These are phyloP conservation scores for Echeneis naucrates DNA, from an alignment of 2,797 vertebrate genomes.

Conservation along the genomic window DNA sequence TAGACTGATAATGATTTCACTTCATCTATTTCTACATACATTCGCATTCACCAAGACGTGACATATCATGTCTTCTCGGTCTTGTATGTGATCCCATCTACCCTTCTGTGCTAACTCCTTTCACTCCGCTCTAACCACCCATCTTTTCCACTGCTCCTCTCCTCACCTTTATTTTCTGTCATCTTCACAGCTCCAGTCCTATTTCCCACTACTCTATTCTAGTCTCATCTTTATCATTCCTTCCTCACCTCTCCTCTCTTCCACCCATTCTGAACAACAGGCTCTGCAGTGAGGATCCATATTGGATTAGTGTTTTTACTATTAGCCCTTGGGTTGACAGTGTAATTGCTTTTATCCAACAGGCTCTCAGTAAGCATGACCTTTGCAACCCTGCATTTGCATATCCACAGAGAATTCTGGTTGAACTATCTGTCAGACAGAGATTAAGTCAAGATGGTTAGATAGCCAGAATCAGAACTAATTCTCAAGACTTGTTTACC, in stretches of 20 bases:
- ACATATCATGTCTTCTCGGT: constrained; percentile 7
- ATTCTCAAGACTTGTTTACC: neutral
- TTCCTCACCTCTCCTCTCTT: constrained; percentile 48
- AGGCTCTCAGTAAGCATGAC: constrained; percentile 43
- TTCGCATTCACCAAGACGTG: constrained; percentile 13
- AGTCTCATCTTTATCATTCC: constrained; percentile 28
- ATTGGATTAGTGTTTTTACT: constrained; percentile 68
- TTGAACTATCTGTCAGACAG: constrained; percentile 33
- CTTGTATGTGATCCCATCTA: too few relatives aligned
- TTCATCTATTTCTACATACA: constrained; percentile 13
- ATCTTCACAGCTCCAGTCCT: constrained; percentile 16
- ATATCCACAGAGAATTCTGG: constrained; percentile 41
- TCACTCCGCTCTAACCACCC: constrained; percentile 27
- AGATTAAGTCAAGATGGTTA: constrained; percentile 1
- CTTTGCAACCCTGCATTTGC: constrained; percentile 40
- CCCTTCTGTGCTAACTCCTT: constrained; percentile 13
- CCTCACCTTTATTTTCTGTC: constrained; percentile 28
- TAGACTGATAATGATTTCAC: constrained; percentile 31
- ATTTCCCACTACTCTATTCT: constrained; percentile 1
- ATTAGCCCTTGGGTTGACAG: constrained; percentile 67
- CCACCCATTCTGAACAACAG: constrained; percentile 45
- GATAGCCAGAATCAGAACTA: constrained; percentile 1
- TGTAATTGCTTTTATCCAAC: constrained; percentile 66
- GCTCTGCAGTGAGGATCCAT: constrained; percentile 47
- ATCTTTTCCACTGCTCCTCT: constrained; percentile 23